These are phyloP conservation scores for Drosophila borborema DNA, from an alignment of 2,888 invertebrate species.

Conservation along the genomic window DNA sequence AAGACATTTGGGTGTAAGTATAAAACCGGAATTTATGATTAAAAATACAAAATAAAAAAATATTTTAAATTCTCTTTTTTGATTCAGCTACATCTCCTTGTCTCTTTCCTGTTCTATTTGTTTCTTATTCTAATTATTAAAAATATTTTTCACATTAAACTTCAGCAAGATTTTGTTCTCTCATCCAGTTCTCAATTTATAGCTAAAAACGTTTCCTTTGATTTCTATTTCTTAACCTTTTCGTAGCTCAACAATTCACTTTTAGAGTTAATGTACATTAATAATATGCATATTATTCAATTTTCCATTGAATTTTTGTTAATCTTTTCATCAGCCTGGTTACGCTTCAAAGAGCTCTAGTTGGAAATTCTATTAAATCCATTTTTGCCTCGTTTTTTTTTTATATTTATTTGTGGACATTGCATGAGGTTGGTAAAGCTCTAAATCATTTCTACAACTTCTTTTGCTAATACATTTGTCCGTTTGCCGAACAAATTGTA, in stretches of 20 bases:
- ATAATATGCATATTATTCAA: conserved; percentile 11
- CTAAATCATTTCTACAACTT: conserved; percentile 62
- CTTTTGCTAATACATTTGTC: conserved; percentile 72
- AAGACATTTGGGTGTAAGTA: neutral
- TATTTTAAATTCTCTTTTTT: neutral
- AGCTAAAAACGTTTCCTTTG: neutral
- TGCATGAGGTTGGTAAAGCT: conserved; percentile 38
- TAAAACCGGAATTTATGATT: neutral
- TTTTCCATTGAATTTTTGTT: conserved; percentile 27
- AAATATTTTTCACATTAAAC: neutral
- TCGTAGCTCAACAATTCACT: neutral
- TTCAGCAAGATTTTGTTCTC: neutral
- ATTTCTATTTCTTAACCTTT: neutral
- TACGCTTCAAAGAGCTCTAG: conserved; percentile 34
- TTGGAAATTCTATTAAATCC: conserved; percentile 36
- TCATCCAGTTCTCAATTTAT: no score
- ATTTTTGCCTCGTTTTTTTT: conserved; percentile 13
- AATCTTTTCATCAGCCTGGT: conserved; percentile 26
- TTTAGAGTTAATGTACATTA: conserved; percentile 5
- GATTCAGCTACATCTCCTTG: neutral
- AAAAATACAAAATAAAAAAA: no score
- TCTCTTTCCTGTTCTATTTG: neutral
- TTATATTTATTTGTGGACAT: conserved; percentile 18
- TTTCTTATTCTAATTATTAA: neutral
- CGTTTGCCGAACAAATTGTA: conserved; percentile 58